Conservation (phyloP, 2,888 invertebrate genomes). For the Mactromeris polynyma region DNA sequence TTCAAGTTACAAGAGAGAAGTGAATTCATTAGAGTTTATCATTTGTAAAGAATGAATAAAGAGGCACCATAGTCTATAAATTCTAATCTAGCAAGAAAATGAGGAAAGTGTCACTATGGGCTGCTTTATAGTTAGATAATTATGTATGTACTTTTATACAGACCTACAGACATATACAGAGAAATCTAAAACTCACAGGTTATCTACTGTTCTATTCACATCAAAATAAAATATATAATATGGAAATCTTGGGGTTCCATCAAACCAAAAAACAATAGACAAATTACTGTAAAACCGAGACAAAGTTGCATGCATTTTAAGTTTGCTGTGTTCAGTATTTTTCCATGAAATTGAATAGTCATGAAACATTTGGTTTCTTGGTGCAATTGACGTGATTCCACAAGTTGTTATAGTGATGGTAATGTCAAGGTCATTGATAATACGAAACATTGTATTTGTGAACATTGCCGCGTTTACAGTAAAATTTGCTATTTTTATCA, state of each 20-base stretch:
- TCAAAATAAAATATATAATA: not conserved
- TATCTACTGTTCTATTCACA: not conserved
- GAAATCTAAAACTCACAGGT: not conserved
- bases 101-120: not conserved
- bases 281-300: not conserved
- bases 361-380: too few relatives aligned
- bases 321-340: too few relatives aligned
- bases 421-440: too few relatives aligned
- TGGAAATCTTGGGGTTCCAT: not conserved
- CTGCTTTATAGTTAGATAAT: not conserved
- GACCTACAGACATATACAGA: not conserved
- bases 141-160: not conserved
- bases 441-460: too few relatives aligned
- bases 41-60: not conserved
- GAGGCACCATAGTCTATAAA: too few relatives aligned
- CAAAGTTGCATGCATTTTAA: too few relatives aligned
- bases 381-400: too few relatives aligned
- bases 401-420: too few relatives aligned
- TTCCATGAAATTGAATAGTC: too few relatives aligned
- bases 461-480: too few relatives aligned
- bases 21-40: not conserved
- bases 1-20: too few relatives aligned
- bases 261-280: not conserved
- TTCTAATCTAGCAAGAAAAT: too few relatives aligned
- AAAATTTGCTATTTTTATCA: conserved; percentile 12